These are phyloP conservation scores for Lipotes vexillifer DNA, from an alignment of 2,113 vertebrate species.

Conservation along the genomic window DNA sequence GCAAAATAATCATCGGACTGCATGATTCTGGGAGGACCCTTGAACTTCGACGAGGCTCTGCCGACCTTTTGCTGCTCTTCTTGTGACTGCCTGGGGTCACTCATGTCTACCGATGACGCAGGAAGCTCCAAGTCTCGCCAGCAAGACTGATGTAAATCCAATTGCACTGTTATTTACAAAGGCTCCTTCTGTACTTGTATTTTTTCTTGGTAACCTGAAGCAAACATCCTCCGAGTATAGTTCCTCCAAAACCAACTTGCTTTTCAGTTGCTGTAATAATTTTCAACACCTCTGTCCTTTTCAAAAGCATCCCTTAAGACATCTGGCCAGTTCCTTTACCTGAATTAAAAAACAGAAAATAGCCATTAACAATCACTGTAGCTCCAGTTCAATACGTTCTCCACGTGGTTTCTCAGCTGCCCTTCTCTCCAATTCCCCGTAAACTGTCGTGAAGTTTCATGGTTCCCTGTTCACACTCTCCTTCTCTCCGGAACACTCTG, in stretches of 20 bases:
- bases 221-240: slow-evolving; percentile 52
- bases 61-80: slow-evolving; percentile 85
- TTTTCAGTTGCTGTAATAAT: background rate
- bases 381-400: background rate
- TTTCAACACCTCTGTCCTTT: slow-evolving; percentile 38
- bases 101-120: slow-evolving; percentile 83
- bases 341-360: slow-evolving; percentile 57
- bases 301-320: slow-evolving; percentile 5
- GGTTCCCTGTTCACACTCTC: background rate
- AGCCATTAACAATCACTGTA: background rate
- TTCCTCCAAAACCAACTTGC: background rate
- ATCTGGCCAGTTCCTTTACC: slow-evolving; percentile 60
- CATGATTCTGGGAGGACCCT: slow-evolving; percentile 88
- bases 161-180: slow-evolving; percentile 78
- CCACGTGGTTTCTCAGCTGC: background rate
- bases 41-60: slow-evolving; percentile 85
- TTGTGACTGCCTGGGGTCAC: slow-evolving; percentile 84
- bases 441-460: fast-evolving
- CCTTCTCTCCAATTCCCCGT: background rate
- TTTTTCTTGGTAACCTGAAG: slow-evolving; percentile 16
- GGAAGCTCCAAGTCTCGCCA: slow-evolving; percentile 71
- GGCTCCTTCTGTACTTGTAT: background rate
- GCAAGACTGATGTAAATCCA: slow-evolving; percentile 67
- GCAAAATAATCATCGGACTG: slow-evolving; percentile 95
- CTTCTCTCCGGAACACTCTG: background rate